Base-by-base conservation (phyloP, 2,113 vertebrate genomes). In the Corythornis cristatus region DNA sequence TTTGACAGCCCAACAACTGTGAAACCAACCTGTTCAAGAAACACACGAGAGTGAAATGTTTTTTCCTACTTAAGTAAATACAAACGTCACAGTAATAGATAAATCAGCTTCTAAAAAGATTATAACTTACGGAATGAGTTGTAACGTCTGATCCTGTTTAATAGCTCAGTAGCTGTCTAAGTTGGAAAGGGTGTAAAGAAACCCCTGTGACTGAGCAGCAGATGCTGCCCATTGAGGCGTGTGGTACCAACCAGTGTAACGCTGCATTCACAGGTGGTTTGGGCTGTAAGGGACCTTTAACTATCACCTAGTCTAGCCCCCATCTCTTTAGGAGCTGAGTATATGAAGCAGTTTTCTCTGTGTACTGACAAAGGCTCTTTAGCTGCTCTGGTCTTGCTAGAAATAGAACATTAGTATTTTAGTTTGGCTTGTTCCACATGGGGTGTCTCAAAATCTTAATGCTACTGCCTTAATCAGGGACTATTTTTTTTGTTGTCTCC, bases 241-340 rank as follows among this genome's bases (percentile, higher is more conserved):
- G 1, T 6, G 23, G 5, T 12, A 2, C 46, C 2, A 0, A 4
- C 22, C 17, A 5, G 54, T 2, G 0, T 17, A 50, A 19, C 0
- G 1, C 48, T 54, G 18, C 25, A 1, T 86, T 71, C 68, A 40
- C 35, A 53, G 48, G 28, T 25, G 13, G 54, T 28, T 58, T 60
- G 43, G 25, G 19, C 48, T 60, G 54, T n/a, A 58, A 60, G 56
- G n/a, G 43, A 37, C n/a, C n/a, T 46, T 28, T 58, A 35, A 58
- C 28, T 42, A 29, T 46, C 14, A 22, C 40, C n/a, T 60, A 35
- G 25, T 19, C 31, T 18, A 60, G 20, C 23, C 23, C 17, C 7
- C 20, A 19, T 71, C 15, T 2, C 12, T 20, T 70, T 3, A 31
- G 35, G 25, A 72, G n/a, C 46, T 9, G 6, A 35, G 12, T 25